phyloP scores from a whole-genome alignment of 2,113 vertebrate species.

The Crocuta crocuta region DNA sequence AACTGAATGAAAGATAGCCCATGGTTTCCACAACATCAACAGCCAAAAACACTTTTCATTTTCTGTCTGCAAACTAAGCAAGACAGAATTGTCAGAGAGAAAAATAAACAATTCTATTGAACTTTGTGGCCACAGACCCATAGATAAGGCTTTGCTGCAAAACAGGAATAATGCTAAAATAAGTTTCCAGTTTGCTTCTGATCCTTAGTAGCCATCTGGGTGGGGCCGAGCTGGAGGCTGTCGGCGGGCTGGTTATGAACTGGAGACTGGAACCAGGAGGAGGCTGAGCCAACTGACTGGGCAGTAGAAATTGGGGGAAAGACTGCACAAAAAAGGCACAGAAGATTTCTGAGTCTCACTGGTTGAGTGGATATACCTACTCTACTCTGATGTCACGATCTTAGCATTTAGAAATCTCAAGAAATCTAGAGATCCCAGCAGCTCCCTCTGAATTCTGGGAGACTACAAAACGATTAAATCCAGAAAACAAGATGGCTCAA shows the following conservation, averaged over 20 bases:
- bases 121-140: slow-evolving; percentile 52
- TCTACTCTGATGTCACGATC: neutral
- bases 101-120: slow-evolving; percentile 70
- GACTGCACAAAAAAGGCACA: neutral
- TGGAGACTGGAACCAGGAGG: neutral
- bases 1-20: slow-evolving; percentile 49
- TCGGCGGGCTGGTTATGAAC: neutral
- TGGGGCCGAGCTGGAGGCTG: neutral
- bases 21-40: slow-evolving; percentile 45
- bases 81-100: slow-evolving; percentile 61
- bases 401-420: neutral
- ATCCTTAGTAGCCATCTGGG: neutral
- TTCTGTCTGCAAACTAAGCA: slow-evolving; percentile 75
- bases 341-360: neutral
- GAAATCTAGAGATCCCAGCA: neutral
- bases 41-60: slow-evolving; percentile 71
- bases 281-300: neutral
- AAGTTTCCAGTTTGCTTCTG: slow-evolving; percentile 25
- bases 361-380: neutral
- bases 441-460: neutral
- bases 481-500: neutral
- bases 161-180: neutral
- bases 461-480: neutral
- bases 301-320: neutral
- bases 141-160: slow-evolving; percentile 37